Conservation (phyloP, 2,113 vertebrate species). For the Laticauda colubrina region DNA sequence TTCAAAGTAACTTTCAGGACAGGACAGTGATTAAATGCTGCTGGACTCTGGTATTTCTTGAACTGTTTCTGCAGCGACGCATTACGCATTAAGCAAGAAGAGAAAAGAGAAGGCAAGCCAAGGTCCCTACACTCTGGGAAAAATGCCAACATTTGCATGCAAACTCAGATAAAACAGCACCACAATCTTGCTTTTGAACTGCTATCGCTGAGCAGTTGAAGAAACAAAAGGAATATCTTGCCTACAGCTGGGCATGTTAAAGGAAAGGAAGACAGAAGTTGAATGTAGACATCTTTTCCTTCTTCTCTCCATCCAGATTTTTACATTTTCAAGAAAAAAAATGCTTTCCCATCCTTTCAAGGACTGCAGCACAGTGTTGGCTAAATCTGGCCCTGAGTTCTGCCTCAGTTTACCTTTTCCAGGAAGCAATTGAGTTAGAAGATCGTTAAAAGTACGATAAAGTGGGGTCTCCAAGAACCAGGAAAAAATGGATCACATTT, state of each 20-base stretch:
- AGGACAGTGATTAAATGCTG: slow-evolving; percentile 32
- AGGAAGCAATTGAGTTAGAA: background rate
- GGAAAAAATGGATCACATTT: background rate
- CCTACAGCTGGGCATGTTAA: background rate
- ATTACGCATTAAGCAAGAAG: background rate
- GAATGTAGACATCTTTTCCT: background rate
- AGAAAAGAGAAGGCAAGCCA: background rate
- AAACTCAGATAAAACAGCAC: background rate
- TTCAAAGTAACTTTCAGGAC: slow-evolving; percentile 50
- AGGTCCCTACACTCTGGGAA: background rate
- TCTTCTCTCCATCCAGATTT: background rate
- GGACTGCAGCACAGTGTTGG: too few relatives aligned
- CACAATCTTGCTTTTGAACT: background rate
- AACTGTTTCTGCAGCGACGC: background rate
- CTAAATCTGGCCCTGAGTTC: background rate
- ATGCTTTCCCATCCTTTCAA: background rate
- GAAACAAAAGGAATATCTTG: background rate
- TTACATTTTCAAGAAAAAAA: background rate
- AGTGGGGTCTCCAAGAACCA: background rate
- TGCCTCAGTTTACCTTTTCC: background rate
- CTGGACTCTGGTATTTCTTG: slow-evolving; percentile 57
- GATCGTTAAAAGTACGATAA: background rate
- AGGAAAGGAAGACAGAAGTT: background rate
- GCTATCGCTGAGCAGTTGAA: background rate
- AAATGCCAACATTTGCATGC: background rate